A percentile compares a stretch with the other conserved stretches of the same genome.
Conservation (phyloP, 2,888 invertebrate genomes). For the Epirrhoe tristata region DNA sequence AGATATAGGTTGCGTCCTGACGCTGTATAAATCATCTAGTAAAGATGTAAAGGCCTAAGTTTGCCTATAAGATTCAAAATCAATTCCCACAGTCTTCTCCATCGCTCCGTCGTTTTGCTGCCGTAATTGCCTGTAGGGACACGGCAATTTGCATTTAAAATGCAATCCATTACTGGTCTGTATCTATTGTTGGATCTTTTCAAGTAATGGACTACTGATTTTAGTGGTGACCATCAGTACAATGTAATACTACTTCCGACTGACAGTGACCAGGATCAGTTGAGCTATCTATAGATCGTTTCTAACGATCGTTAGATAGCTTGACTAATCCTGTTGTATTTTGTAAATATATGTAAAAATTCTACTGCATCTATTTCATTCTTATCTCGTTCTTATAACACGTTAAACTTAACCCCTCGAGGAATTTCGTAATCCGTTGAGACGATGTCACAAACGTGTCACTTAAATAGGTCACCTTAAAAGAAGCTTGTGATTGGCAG, state of each 20-base stretch:
- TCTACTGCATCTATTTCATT: too few relatives aligned
- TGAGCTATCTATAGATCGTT: too few relatives aligned
- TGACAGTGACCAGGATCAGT: too few relatives aligned
- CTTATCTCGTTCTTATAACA: too few relatives aligned
- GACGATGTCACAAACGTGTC: slow-evolving; percentile 47
- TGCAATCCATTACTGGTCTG: slow-evolving; percentile 32
- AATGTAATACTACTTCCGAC: too few relatives aligned
- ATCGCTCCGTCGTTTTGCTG: background rate
- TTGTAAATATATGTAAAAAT: too few relatives aligned
- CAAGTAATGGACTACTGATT: slow-evolving; percentile 14
- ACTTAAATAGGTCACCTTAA: slow-evolving; percentile 41
- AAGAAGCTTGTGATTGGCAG: slow-evolving; percentile 46
- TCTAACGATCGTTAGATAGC: too few relatives aligned
- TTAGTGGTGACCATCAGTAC: background rate
- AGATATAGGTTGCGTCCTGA: too few relatives aligned
- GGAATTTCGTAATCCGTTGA: slow-evolving; percentile 30
- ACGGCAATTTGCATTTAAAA: slow-evolving; percentile 34
- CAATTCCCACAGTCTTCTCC: background rate
- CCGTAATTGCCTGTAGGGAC: slow-evolving; percentile 4
- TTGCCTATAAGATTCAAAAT: slow-evolving; percentile 2
- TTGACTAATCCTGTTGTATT: too few relatives aligned
- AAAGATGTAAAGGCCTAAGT: too few relatives aligned
- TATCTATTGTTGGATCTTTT: slow-evolving; percentile 20
- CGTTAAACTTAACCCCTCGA: background rate
- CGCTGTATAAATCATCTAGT: too few relatives aligned